Evolutionary conservation across 2,888 invertebrate species (phyloP).

Genomic region (Pasiphila rectangulata): DNA sequence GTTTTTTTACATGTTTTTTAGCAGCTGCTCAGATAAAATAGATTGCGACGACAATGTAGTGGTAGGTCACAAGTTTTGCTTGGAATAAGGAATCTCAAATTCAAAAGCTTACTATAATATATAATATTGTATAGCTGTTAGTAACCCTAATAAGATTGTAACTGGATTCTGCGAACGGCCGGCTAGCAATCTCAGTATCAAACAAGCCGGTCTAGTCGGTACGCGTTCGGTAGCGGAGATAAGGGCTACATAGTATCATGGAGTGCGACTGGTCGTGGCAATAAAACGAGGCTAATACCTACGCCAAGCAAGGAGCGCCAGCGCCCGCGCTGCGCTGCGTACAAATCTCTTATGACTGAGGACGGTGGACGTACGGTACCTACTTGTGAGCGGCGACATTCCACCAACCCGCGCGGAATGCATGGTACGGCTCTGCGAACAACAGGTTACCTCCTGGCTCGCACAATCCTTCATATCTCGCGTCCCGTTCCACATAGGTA

Average conservation of each 20-base stretch:
- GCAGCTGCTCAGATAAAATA: not conserved
- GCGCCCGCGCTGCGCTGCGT: conserved; percentile 55
- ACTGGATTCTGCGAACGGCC: conserved; percentile 20
- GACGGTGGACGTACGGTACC: conserved; percentile 71
- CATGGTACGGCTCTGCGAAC: conserved; percentile 64
- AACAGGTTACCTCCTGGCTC: conserved; percentile 61
- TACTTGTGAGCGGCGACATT: conserved; percentile 65
- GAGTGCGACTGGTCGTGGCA: conserved; percentile 57
- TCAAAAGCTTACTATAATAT: too few species aligned
- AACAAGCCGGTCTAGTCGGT: conserved; percentile 34
- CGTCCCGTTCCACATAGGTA: conserved; percentile 57
- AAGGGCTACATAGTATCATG: conserved; percentile 55
- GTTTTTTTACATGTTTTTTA: not conserved
- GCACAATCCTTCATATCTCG: conserved; percentile 55
- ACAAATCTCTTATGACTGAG: conserved; percentile 72
- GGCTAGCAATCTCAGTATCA: conserved; percentile 35
- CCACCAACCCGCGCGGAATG: conserved; percentile 71
- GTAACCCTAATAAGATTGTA: not conserved
- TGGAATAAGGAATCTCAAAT: too few species aligned
- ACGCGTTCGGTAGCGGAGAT: conserved; percentile 58
- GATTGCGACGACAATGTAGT: not conserved
- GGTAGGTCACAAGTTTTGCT: too few species aligned
- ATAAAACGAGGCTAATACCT: conserved; percentile 58
- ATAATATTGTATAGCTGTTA: too few species aligned
- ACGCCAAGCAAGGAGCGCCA: conserved; percentile 52